phyloP scores from a whole-genome alignment of 1,140 invertebrate genomes.

The Macrocentrus cingulum region DNA sequence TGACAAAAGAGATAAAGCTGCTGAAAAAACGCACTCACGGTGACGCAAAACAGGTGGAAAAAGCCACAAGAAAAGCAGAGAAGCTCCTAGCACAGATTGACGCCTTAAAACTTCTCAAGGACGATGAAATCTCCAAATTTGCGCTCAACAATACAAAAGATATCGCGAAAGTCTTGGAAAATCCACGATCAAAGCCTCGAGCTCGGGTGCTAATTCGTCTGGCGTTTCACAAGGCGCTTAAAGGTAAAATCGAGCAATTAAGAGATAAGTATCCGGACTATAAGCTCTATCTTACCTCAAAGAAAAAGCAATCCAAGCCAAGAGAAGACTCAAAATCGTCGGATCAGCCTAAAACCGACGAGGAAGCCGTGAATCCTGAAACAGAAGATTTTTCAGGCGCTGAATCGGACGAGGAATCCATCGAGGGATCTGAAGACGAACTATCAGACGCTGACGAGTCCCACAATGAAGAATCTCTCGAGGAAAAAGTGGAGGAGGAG shows the following conservation, averaged over 20 bases:
- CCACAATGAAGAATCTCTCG: neutral
- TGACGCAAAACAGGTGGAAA: constrained; percentile 39
- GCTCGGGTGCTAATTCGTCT: constrained; percentile 39
- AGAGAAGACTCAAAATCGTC: constrained; percentile 26
- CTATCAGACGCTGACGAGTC: constrained; percentile 6
- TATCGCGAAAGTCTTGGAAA: constrained; percentile 36
- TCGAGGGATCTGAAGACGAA: constrained; percentile 10
- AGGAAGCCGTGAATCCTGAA: constrained; percentile 3
- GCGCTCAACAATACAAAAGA: constrained; percentile 35
- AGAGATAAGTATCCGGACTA: constrained; percentile 48
- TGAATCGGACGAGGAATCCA: neutral
- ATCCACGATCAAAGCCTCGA: constrained; percentile 26
- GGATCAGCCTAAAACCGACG: neutral
- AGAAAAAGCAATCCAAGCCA: constrained; percentile 28
- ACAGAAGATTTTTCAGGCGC: neutral
- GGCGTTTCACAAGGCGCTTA: constrained; percentile 36
- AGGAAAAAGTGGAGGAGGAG: neutral
- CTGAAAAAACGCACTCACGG: constrained; percentile 38
- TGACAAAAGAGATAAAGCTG: constrained; percentile 39
- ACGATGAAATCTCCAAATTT: constrained; percentile 49
- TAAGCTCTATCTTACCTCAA: constrained; percentile 29
- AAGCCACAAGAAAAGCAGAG: constrained; percentile 39
- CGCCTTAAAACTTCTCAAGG: constrained; percentile 43
- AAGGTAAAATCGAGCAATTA: constrained; percentile 38
- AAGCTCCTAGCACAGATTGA: constrained; percentile 40